These are phyloP conservation scores for Capitulum mitella DNA, from an alignment of 2,888 invertebrate species.

Conservation along the genomic window DNA sequence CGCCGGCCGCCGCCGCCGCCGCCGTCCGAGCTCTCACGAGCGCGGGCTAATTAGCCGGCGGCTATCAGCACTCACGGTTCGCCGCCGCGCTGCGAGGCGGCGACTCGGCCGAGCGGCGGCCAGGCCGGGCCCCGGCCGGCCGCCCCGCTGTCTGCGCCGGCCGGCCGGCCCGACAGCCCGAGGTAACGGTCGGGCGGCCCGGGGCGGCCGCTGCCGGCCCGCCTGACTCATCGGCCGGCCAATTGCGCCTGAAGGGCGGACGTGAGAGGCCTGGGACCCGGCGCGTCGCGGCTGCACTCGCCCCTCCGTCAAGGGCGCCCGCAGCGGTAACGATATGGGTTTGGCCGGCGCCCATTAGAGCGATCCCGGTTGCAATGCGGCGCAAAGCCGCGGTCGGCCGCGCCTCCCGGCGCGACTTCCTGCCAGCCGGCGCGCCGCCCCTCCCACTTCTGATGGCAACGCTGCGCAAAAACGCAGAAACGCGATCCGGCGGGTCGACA, in stretches of 20 bases:
- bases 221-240: background rate
- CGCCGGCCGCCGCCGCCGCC: background rate
- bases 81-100: background rate
- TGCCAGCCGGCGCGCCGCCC: background rate
- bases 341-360: background rate
- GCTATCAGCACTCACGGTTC: too few relatives aligned
- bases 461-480: conserved; percentile 3
- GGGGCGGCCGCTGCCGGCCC: background rate
- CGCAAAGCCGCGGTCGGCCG: background rate
- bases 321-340: background rate
- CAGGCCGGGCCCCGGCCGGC: background rate
- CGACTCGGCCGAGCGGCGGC: background rate
- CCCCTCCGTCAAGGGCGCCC: background rate
- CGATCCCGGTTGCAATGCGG: background rate
- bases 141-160: too few relatives aligned
- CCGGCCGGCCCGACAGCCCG: too few relatives aligned
- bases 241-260: conserved; percentile 9
- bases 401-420: background rate
- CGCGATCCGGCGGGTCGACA: background rate
- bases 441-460: background rate
- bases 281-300: background rate
- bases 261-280: background rate
- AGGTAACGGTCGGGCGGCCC: background rate
- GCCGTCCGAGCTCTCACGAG: too few relatives aligned
- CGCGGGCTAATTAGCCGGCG: too few relatives aligned